Percentiles rank a stretch among this genome's conserved stretches.
phyloP scores from a whole-genome alignment of 1,140 invertebrate species.

The Zophobas atratus region DNA sequence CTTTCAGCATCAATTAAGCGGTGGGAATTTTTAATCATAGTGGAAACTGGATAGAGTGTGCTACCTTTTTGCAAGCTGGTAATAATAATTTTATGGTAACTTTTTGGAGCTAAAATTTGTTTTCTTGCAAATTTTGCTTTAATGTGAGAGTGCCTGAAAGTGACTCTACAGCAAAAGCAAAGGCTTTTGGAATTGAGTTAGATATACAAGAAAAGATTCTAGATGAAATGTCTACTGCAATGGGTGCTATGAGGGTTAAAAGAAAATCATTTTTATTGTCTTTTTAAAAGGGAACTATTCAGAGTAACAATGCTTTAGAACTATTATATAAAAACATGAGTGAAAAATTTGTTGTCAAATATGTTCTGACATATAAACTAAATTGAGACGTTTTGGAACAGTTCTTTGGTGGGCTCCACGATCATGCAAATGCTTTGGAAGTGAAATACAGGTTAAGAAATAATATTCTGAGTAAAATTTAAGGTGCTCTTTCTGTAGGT shows the following conservation, averaged over 20 bases:
- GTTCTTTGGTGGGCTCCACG: conserved; percentile 60
- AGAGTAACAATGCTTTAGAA: conserved; percentile 20
- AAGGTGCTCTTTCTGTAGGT: conserved; percentile 49
- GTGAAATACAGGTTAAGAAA: conserved; percentile 55
- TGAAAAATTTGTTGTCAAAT: neutral
- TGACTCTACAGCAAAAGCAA: neutral
- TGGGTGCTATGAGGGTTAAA: neutral
- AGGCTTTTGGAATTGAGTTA: conserved; percentile 12
- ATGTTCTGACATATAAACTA: conserved; percentile 23
- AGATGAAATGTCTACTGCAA: conserved; percentile 11
- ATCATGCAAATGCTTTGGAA: conserved; percentile 54
- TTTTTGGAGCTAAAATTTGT: neutral
- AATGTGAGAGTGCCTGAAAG: conserved; percentile 9
- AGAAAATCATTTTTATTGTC: conserved; percentile 5
- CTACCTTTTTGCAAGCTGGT: too few species aligned
- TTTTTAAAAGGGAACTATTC: conserved; percentile 11
- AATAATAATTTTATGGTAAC: too few species aligned
- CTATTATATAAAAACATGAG: neutral
- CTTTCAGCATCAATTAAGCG: too few species aligned
- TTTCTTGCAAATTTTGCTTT: neutral
- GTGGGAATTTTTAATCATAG: too few species aligned
- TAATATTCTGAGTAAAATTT: conserved; percentile 53
- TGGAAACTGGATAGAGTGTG: too few species aligned
- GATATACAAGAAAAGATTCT: conserved; percentile 5
- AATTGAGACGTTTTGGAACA: conserved; percentile 62